Evolutionary conservation across 2,888 invertebrate genomes (phyloP).

Genomic region (Hetaerina titia): DNA sequence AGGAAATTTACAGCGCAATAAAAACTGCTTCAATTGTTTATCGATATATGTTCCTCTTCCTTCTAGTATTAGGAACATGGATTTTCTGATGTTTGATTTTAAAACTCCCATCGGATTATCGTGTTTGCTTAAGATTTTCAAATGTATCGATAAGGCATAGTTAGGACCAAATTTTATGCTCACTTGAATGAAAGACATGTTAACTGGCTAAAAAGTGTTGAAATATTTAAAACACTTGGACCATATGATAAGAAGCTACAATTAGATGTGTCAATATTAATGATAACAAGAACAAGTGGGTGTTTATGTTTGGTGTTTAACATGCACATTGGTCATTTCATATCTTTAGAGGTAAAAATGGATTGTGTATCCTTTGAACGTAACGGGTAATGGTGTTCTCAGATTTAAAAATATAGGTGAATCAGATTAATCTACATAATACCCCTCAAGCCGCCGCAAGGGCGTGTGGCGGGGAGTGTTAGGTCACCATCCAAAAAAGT

Average conservation of each 20-base stretch:
- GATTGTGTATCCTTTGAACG: neutral
- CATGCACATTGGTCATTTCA: neutral
- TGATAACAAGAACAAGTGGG: neutral
- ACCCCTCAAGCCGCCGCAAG: neutral
- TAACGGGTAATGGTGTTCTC: neutral
- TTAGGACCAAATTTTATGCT: neutral
- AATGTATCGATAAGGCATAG: constrained; percentile 5
- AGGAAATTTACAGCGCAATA: constrained; percentile 55
- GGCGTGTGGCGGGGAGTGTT: no score
- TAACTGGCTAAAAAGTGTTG: neutral
- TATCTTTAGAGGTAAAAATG: neutral
- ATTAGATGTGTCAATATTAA: neutral
- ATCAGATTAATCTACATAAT: neutral
- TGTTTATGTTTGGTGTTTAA: neutral
- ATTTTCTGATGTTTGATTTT: constrained; percentile 3
- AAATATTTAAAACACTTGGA: neutral
- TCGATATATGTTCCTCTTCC: constrained; percentile 17
- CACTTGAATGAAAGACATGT: neutral
- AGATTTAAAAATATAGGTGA: no score
- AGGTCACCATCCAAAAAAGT: neutral
- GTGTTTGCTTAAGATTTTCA: constrained; percentile 1
- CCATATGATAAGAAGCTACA: neutral
- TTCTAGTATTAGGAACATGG: constrained; percentile 36
- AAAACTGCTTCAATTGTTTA: constrained; percentile 60
- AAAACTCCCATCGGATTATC: neutral